Base-by-base conservation (phyloP, 2,113 vertebrate species). In the Morone chrysops region DNA sequence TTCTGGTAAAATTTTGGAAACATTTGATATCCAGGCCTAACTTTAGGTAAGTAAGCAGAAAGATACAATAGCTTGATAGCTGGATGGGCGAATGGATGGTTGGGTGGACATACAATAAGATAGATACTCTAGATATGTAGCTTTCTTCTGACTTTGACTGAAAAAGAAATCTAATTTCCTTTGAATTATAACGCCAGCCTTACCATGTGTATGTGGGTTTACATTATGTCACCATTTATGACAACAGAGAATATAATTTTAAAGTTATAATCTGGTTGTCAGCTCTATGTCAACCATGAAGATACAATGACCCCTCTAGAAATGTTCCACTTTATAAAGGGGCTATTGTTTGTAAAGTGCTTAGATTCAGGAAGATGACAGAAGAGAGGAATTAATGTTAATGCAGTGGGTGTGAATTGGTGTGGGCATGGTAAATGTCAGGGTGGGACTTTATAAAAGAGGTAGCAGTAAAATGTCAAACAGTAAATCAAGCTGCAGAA, bases 391-490 rank as follows among this genome's bases (percentile, higher is more conserved):
- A 3, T 53, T 1, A 38, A 54, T 6, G 31, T 79, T 47, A 47
- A 38, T 67, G 62, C n/a, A 54, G 38, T 41, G 54, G 71, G 63
- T 85, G 84, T 77, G 72, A 71, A 71, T 69, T 50, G 11, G 16
- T 25, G 18, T 17, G 48, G 43, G 53, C 70, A 78, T 74, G 43
- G 41, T 90, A 70, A 86, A 83, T 83, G 70, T 88, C 65, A 88
- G 80, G 74, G 80, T 81, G 78, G 81, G 82, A 85, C 87, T 87
- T 79, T 73, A 79, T 76, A 92, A 84, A 82, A 85, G 70, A 78
- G 69, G 81, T 65, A 71, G 80, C 87, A 87, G 65, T 82, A 79
- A 85, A 90, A 89, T 90, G 81, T 90, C 85, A 87, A 91, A 76
- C 60, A 75, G 66, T 87, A 77, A 87, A 78, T 88, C 53, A 88